Evolutionary conservation across 2,888 invertebrate species (phyloP).

Genomic region (Synanthedon myopaeformis): DNA sequence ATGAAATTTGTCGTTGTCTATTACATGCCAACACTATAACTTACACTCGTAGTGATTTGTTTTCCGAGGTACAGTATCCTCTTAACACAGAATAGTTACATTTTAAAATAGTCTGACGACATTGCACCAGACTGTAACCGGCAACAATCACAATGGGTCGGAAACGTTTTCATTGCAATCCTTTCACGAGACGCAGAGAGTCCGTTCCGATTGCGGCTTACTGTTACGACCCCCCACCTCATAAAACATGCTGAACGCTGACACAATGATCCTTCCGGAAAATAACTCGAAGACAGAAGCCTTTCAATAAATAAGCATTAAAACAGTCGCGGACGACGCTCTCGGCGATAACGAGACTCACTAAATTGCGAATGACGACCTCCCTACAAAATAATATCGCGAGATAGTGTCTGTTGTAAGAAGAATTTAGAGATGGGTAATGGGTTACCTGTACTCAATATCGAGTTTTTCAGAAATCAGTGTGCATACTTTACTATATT

Average conservation of each 20-base stretch:
- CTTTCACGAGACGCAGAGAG: constrained; percentile 3
- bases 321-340: constrained; percentile 31
- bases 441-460: no score
- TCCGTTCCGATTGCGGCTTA: constrained; percentile 9
- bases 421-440: background rate
- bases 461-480: no score
- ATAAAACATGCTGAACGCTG: constrained; percentile 44
- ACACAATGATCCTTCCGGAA: constrained; percentile 50
- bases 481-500: no score
- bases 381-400: constrained; percentile 9
- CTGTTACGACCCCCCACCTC: constrained; percentile 17
- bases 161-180: constrained; percentile 2
- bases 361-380: constrained; percentile 4
- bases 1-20: no score
- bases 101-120: no score
- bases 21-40: no score
- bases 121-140: no score
- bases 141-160: background rate
- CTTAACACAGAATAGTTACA: no score
- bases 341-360: constrained; percentile 33
- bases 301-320: constrained; percentile 68
- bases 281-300: constrained; percentile 48
- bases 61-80: no score
- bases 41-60: no score
- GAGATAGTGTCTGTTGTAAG: constrained; percentile 5